phyloP scores from a whole-genome alignment of 2,113 vertebrate genomes.

The Pterocles gutturalis region DNA sequence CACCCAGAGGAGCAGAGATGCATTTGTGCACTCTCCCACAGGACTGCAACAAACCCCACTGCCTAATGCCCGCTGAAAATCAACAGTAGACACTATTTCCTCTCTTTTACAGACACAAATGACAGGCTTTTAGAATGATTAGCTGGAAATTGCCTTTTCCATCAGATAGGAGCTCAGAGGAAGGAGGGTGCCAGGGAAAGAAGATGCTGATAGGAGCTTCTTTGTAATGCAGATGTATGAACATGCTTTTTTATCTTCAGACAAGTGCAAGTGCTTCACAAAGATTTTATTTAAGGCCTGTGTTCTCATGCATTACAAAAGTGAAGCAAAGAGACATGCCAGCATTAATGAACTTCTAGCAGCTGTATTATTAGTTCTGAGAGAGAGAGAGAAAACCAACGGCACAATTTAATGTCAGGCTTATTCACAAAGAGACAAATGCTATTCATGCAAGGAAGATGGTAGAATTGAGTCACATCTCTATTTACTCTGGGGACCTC shows the following conservation, averaged over 20 bases:
- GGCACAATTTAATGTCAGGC: not conserved
- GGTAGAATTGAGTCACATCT: conserved; percentile 28
- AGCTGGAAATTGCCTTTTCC: conserved; percentile 65
- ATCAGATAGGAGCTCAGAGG: conserved; percentile 54
- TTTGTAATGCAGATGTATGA: conserved; percentile 72
- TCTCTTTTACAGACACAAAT: conserved; percentile 51
- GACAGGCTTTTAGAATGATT: conserved; percentile 54
- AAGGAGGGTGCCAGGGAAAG: conserved; percentile 40
- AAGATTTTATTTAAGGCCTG: conserved; percentile 70
- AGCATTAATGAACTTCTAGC: conserved; percentile 67
- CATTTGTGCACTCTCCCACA: not conserved
- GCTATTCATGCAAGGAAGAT: conserved; percentile 11
- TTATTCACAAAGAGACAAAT: conserved; percentile 50
- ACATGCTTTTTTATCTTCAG: conserved; percentile 72
- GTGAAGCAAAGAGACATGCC: conserved; percentile 58
- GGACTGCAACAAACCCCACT: not conserved
- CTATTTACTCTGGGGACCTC: conserved; percentile 27
- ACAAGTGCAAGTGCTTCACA: conserved; percentile 66
- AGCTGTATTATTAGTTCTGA: conserved; percentile 3
- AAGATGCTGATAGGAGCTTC: conserved; percentile 51
- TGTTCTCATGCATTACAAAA: conserved; percentile 67
- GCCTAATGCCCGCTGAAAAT: conserved; percentile 21
- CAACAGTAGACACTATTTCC: conserved; percentile 24
- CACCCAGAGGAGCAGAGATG: not conserved
- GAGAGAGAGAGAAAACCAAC: not conserved